phyloP scores from a whole-genome alignment of 1,140 invertebrate genomes.

The Lysiphlebus fabarum region DNA sequence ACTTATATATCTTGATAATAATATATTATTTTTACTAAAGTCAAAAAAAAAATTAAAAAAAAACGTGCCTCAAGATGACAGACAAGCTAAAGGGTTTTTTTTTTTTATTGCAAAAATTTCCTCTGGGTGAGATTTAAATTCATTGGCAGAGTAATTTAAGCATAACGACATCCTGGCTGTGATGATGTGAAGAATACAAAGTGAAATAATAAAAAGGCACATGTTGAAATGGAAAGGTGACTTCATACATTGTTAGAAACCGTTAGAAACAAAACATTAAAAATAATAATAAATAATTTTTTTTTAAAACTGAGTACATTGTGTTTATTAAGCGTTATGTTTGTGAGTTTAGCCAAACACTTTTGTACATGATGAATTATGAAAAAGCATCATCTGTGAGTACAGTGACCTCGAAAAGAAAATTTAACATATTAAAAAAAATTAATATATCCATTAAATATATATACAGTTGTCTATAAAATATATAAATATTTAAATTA shows the following conservation, averaged over 20 bases:
- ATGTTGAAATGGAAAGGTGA: conserved; percentile 12
- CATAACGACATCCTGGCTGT: conserved; percentile 2
- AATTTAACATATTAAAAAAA: too few relatives aligned
- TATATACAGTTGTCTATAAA: too few relatives aligned
- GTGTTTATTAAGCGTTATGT: too few relatives aligned
- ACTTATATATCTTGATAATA: conserved; percentile 8
- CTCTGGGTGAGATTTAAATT: conserved; percentile 10
- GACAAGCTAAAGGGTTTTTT: background rate
- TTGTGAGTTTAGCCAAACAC: too few relatives aligned
- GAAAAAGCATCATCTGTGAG: too few relatives aligned
- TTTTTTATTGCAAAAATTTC: background rate
- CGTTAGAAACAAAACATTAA: background rate
- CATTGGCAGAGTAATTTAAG: background rate
- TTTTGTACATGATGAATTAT: too few relatives aligned
- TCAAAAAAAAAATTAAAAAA: conserved; percentile 6
- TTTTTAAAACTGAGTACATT: too few relatives aligned
- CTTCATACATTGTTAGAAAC: conserved; percentile 2
- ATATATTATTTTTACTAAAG: background rate
- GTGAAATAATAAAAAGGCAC: background rate
- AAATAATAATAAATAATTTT: too few relatives aligned
- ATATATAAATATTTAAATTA: too few relatives aligned
- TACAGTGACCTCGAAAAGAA: too few relatives aligned
- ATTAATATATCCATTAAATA: too few relatives aligned
- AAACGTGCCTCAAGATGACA: conserved; percentile 2
- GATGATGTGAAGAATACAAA: conserved; percentile 2